These are phyloP conservation scores for Chondrilla cf. caribensis DNA, from an alignment of 37 sponge, comb jelly and placozoan species.

Conservation along the genomic window DNA sequence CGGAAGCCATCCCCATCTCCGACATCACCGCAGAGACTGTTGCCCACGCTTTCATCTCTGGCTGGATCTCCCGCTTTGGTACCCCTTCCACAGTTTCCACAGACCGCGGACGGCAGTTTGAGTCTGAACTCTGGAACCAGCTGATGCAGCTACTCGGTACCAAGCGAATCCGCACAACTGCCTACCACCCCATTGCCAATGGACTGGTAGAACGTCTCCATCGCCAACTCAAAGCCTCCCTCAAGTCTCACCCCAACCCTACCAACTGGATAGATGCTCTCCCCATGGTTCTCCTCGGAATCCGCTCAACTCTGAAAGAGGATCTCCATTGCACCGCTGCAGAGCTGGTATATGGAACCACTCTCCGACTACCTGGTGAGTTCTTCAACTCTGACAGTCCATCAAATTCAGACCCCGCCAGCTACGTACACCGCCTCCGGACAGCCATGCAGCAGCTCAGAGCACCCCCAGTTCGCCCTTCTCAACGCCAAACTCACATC, in stretches of 20 bases:
- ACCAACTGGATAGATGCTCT: slow-evolving; percentile 29
- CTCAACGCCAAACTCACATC: slow-evolving; percentile 15
- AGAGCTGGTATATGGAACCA: slow-evolving; percentile 41
- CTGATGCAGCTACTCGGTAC: slow-evolving; percentile 38
- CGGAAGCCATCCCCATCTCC: slow-evolving; percentile 45
- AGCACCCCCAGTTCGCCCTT: slow-evolving; percentile 22
- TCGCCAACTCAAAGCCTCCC: slow-evolving; percentile 39
- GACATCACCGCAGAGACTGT: slow-evolving; percentile 43
- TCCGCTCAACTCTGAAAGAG: slow-evolving; percentile 30
- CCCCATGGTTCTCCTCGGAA: slow-evolving; percentile 36
- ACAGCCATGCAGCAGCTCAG: slow-evolving; percentile 23
- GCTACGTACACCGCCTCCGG: slow-evolving; percentile 36
- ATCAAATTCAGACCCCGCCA: slow-evolving; percentile 17
- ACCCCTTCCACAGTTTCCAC: slow-evolving; percentile 33
- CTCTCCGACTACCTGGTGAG: slow-evolving; percentile 43
- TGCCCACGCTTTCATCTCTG: slow-evolving; percentile 20
- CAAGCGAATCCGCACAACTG: slow-evolving; percentile 27
- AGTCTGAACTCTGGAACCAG: slow-evolving; percentile 25
- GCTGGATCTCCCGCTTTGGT: slow-evolving; percentile 52
- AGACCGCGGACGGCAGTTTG: slow-evolving; percentile 43
- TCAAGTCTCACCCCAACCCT: slow-evolving; percentile 25
- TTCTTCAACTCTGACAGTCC: slow-evolving; percentile 16
- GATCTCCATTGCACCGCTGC: slow-evolving; percentile 44
- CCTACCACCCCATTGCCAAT: slow-evolving; percentile 54
- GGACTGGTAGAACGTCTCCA: slow-evolving; percentile 44